Base-by-base conservation (phyloP, 2,888 invertebrate genomes). In the Parnassius apollo region DNA sequence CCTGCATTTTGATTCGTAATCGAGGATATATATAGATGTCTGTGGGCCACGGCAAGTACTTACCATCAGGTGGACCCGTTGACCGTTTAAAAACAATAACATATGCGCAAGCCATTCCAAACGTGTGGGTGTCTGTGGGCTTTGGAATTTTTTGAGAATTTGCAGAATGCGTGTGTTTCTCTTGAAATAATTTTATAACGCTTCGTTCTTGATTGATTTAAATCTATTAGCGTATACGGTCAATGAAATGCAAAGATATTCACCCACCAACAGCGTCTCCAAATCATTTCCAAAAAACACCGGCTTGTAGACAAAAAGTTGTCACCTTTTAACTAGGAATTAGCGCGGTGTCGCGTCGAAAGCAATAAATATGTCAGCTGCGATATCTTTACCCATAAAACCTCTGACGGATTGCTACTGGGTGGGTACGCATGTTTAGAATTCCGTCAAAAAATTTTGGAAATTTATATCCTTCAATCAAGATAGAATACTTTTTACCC, bases 361-460 rank as follows among this genome's bases (percentile, higher is more conserved):
- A 74, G 57, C 78, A 68, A 84, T 88, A 85, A 86, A 88, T 68
- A 75, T 75, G 86, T 86, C 89, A 69, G 42, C 55, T 63, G 56
- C 66, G 68, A 68, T 82, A 85, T 86, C 85, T 77, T 48, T 18
- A 46, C 68, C 81, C 70, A 75, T 88, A 88, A 88, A 88, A 66
- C 72, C 70, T 63, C 72, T 86, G 85, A 88, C 83, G 76, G 73
- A 88, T 88, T 74, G 88, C 88, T 88, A 86, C 89, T 75, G 87
- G 71, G 69, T 71, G 66, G 52, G 64, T 69, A 72, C 67, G 72
- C 68, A 66, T 65, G 67, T 72, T 74, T 73, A 65, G 76, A 66
- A 75, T 66, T 68, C 71, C 64, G 50, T 54, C 13, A n/a, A 13
- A 11, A 13, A 42, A 11, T 13, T 53, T 18, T 18, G 18, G n/a